Percentiles rank a stretch among this genome's conserved stretches.
Conservation (phyloP, 2,888 invertebrate species). For the Acleris laterana region DNA sequence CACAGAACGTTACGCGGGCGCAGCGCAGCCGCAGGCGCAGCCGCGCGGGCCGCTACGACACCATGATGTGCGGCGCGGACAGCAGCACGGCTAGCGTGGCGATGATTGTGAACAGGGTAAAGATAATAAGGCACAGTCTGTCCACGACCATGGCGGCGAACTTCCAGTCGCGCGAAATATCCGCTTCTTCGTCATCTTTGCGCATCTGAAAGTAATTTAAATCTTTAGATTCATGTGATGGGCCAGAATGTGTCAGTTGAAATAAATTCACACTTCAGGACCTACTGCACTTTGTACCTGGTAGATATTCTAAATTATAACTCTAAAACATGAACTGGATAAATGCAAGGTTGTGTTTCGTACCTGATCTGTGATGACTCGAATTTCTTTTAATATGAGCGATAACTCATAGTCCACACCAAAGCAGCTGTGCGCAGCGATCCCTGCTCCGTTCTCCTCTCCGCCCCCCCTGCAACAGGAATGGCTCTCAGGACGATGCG, state of each 20-base stretch:
- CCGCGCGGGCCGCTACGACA: slow-evolving; percentile 89
- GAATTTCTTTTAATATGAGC: slow-evolving; percentile 96
- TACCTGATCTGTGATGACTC: slow-evolving; percentile 95
- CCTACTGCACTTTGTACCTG: no score
- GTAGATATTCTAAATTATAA: no score
- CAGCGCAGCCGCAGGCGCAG: slow-evolving; percentile 71
- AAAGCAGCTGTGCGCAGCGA: slow-evolving; percentile 93
- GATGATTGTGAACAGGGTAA: slow-evolving; percentile 98
- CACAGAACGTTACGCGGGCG: slow-evolving; percentile 86
- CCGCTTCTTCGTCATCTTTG: slow-evolving; percentile 96
- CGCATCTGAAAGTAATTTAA: slow-evolving; percentile 87
- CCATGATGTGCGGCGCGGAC: slow-evolving; percentile 98
- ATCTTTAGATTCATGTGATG: neutral
- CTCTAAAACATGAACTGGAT: no score
- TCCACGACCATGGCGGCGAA: slow-evolving; percentile 99
- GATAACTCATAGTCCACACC: slow-evolving; percentile 97
- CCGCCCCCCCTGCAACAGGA: slow-evolving; percentile 75
- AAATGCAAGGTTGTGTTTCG: neutral
- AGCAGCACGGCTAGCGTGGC: slow-evolving; percentile 98
- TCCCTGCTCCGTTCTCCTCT: slow-evolving; percentile 89
- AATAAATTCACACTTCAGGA: no score
- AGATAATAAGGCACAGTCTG: slow-evolving; percentile 99
- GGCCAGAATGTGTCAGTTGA: neutral
- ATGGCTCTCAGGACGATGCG: slow-evolving; percentile 74
- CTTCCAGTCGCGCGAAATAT: slow-evolving; percentile 99